A percentile compares a stretch with the other conserved stretches of the same genome.
phyloP scores from a whole-genome alignment of 2,888 invertebrate species.

The Epicampocera succincta region DNA sequence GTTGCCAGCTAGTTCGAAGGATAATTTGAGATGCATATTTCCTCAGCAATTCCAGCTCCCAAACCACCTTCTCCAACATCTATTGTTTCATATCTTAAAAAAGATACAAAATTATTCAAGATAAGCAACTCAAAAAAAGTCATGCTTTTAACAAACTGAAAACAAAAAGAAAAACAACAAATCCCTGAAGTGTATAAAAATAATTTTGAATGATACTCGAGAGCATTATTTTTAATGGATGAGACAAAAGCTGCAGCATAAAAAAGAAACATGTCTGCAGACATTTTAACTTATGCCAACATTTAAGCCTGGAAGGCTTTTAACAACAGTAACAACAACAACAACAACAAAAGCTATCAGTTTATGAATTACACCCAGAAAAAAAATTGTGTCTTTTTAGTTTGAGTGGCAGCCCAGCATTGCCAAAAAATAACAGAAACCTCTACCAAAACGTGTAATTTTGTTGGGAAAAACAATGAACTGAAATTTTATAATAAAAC shows the following conservation, averaged over 20 bases:
- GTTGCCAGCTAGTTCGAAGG: no score
- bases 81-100: no score
- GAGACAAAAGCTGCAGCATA: constrained; percentile 11
- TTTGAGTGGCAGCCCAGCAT: neutral
- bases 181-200: constrained; percentile 9
- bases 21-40: no score
- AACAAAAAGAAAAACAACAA: neutral
- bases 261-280: constrained; percentile 12
- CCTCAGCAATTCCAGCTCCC: no score
- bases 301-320: constrained; percentile 12
- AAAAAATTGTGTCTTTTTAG: neutral
- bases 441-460: no score
- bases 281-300: neutral
- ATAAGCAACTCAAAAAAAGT: neutral
- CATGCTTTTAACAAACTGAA: neutral
- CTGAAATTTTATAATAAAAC: no score
- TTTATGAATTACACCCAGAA: neutral
- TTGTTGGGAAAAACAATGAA: no score
- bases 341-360: neutral
- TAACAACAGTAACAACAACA: constrained; percentile 4
- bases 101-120: neutral
- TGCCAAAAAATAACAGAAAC: constrained; percentile 1
- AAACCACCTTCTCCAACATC: no score
- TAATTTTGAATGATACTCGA: constrained; percentile 29
- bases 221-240: constrained; percentile 52